These are phyloP conservation scores for Pituophis catenifer DNA, from an alignment of 2,113 vertebrate species.

Conservation along the genomic window DNA sequence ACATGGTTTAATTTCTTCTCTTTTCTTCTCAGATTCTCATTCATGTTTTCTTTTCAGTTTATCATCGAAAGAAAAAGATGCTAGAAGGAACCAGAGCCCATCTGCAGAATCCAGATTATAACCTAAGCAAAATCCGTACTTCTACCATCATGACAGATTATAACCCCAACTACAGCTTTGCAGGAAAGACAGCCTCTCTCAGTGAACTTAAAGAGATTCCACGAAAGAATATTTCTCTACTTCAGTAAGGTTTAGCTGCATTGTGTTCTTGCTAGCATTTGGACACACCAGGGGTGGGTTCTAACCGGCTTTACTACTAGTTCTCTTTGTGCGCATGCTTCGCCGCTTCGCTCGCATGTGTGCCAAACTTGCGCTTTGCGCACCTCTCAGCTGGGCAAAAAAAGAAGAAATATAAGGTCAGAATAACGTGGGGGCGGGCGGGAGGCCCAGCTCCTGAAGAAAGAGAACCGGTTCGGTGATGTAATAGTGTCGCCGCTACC, in stretches of 20 bases:
- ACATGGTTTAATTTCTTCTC: not conserved
- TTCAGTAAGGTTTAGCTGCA: slow-evolving; percentile 72
- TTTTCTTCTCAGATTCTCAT: not conserved
- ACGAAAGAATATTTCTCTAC: slow-evolving; percentile 85
- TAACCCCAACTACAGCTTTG: slow-evolving; percentile 92
- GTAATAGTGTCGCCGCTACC: too few species aligned
- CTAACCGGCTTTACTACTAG: too few species aligned
- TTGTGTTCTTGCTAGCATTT: not conserved
- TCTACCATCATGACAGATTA: slow-evolving; percentile 90
- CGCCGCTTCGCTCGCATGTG: too few species aligned
- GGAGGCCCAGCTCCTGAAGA: too few species aligned
- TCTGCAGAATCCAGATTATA: slow-evolving; percentile 84
- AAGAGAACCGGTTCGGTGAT: too few species aligned
- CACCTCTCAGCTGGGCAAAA: too few species aligned
- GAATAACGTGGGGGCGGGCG: too few species aligned
- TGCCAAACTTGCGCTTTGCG: too few species aligned
- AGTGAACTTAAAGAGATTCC: slow-evolving; percentile 86
- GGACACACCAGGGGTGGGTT: not conserved
- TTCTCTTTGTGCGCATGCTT: too few species aligned
- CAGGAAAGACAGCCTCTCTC: slow-evolving; percentile 79
- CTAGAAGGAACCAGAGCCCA: slow-evolving; percentile 74
- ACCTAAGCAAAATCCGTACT: slow-evolving; percentile 87
- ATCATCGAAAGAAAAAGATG: slow-evolving; percentile 83
- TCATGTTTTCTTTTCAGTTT: slow-evolving; percentile 69
- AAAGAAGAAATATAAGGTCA: too few species aligned